phyloP scores from a whole-genome alignment of 2,888 invertebrate species.

The Orthosia incerta region DNA sequence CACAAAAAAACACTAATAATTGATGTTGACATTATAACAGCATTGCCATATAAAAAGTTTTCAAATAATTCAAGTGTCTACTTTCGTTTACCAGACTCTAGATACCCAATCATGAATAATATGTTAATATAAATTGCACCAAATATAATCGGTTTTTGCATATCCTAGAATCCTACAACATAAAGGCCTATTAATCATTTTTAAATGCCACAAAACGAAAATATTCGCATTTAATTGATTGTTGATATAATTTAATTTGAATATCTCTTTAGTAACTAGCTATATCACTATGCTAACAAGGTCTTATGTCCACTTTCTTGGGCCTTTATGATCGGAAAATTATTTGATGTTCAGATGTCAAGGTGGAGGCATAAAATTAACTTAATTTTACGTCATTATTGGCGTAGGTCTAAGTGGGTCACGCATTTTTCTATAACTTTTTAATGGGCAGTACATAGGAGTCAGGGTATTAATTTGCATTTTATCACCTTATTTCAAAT shows the following conservation, averaged over 20 bases:
- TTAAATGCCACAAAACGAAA: neutral
- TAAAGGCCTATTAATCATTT: neutral
- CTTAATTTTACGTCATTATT: slow-evolving; percentile 1
- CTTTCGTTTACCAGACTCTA: too few species aligned
- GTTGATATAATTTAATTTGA: slow-evolving; percentile 10
- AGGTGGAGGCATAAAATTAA: slow-evolving; percentile 27
- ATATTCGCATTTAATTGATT: neutral
- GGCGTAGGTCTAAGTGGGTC: neutral
- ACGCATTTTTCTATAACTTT: neutral
- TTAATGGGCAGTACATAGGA: neutral
- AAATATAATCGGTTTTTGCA: neutral
- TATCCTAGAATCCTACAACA: neutral
- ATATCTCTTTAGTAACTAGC: slow-evolving; percentile 5
- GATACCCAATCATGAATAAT: too few species aligned
- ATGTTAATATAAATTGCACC: neutral
- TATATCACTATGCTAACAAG: slow-evolving; percentile 28
- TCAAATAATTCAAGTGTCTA: too few species aligned
- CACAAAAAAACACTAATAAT: too few species aligned
- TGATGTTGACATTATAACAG: too few species aligned
- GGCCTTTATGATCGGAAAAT: slow-evolving; percentile 5
- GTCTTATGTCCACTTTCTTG: slow-evolving; percentile 21
- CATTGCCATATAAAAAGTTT: too few species aligned
- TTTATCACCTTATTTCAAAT: neutral
- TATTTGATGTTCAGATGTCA: slow-evolving; percentile 14
- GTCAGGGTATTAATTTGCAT: neutral